Evolutionary conservation across 92 coral and sea anemone genomes (phyloP), one percentile per base, ranked within the genome.

Genomic region (Epizoanthus stellaris): DNA sequence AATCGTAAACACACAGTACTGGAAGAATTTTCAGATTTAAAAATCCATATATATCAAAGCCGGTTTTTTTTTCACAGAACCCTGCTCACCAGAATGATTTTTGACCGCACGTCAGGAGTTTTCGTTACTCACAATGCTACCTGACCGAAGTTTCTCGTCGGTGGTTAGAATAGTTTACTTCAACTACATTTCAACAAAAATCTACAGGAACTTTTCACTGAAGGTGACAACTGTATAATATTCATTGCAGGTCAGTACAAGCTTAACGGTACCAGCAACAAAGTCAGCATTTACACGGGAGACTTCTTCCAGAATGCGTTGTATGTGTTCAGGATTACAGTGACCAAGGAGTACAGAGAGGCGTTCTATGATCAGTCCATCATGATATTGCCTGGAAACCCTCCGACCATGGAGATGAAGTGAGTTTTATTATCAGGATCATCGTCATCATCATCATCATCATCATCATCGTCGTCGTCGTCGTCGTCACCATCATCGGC

Each of bases 371-470:
- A 90, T 17, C 98, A 96, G 64, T 87, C 85, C 0, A 89, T 96
- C 4, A 75, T 88, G 59, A 90, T 96, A 16, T 87, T 96, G 3
- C 88, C 85, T 1, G 98, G 96, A 53, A 94, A 95, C 9, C 93
- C 98, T 1, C 98, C 98, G 2, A 89, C 98, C 6, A 86, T 96
- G 95, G 93, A 87, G 36, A 85, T 96, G 67, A 90, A 85, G 98
- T 96, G 77, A 88, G 92, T 84, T 20, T 20, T 17, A 4, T 54
- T 81, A 9, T 67, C 15, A 5, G 8, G 3, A 40, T 45, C 16
- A 14, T 6, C 12, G 9, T 5, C 42, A 57, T 30, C 66, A 5
- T 39, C 13, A 1, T 10, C n/a, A 7, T 25, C 17, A 6, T 76
- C 17, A 13, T 5, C 15, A 20, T 53, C 34, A 1, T n/a, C 49